Conservation (phyloP, 2,113 vertebrate species). For the Pseudorectes ferrugineus region DNA sequence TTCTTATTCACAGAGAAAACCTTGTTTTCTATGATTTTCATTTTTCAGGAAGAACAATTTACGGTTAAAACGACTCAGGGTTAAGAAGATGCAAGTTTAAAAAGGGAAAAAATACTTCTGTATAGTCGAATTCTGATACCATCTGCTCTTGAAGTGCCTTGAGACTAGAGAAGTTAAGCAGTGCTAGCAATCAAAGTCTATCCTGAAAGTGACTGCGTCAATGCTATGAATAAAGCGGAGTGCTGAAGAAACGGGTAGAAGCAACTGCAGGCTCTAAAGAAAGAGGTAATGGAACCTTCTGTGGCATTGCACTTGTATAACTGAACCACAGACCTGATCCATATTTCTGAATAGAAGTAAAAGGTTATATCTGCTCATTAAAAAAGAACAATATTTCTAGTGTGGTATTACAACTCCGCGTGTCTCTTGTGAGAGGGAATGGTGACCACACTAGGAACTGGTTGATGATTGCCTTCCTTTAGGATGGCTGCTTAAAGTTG, state of each 20-base stretch:
- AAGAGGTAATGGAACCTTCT: background rate
- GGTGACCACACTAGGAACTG: background rate
- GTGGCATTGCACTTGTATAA: background rate
- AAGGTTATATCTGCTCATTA: background rate
- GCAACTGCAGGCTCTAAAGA: background rate
- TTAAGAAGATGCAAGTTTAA: background rate
- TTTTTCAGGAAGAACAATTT: background rate
- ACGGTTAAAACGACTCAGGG: background rate
- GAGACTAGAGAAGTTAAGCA: background rate
- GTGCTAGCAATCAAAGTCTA: background rate
- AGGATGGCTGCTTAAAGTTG: background rate
- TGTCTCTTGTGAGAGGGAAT: background rate
- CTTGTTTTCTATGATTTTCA: background rate
- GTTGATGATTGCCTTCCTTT: background rate
- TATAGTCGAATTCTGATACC: background rate
- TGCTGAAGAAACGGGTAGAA: background rate
- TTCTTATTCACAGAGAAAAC: background rate
- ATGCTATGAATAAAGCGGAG: background rate
- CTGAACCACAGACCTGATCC: background rate
- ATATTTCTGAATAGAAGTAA: background rate
- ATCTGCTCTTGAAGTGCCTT: background rate
- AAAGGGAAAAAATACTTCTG: background rate
- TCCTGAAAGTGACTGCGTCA: background rate
- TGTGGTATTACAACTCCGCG: background rate
- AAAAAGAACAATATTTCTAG: background rate